These are phyloP conservation scores for Pagrus major DNA, from an alignment of 2,113 vertebrate species.

Conservation along the genomic window DNA sequence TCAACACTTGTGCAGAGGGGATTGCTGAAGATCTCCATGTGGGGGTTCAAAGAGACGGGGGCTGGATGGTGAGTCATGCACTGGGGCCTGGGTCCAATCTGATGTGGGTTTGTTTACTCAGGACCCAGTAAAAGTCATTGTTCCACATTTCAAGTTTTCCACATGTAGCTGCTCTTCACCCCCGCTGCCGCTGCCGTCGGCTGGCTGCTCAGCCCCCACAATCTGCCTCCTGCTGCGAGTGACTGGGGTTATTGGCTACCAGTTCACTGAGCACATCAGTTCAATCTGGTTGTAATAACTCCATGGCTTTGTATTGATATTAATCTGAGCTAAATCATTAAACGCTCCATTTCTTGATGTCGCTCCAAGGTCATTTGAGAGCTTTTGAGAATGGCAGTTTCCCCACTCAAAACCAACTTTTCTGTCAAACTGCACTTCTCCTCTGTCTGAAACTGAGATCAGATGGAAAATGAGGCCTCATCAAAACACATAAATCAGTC, in stretches of 20 bases:
- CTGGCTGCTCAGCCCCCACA: conserved; percentile 42
- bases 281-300: conserved; percentile 61
- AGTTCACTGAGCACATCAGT: conserved; percentile 40
- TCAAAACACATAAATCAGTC: conserved; percentile 67
- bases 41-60: conserved; percentile 17
- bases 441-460: conserved; percentile 40
- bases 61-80: conserved; percentile 27
- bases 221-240: conserved; percentile 41
- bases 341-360: conserved; percentile 53
- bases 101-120: conserved; percentile 63
- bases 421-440: conserved; percentile 49
- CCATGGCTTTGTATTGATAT: conserved; percentile 56
- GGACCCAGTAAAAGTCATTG: conserved; percentile 53
- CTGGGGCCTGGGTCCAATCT: conserved; percentile 24
- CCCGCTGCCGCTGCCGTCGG: not conserved
- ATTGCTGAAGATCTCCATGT: conserved; percentile 11
- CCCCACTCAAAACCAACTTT: conserved; percentile 57
- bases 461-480: conserved; percentile 61
- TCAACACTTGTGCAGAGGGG: conserved; percentile 27
- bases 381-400: conserved; percentile 52
- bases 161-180: conserved; percentile 40
- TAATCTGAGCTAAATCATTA: conserved; percentile 65
- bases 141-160: conserved; percentile 62
- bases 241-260: conserved; percentile 61
- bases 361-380: conserved; percentile 51